A percentile compares a stretch with the other conserved stretches of the same genome.
These are phyloP conservation scores for Catagonus wagneri DNA, from an alignment of 2,113 vertebrate species.

Conservation along the genomic window DNA sequence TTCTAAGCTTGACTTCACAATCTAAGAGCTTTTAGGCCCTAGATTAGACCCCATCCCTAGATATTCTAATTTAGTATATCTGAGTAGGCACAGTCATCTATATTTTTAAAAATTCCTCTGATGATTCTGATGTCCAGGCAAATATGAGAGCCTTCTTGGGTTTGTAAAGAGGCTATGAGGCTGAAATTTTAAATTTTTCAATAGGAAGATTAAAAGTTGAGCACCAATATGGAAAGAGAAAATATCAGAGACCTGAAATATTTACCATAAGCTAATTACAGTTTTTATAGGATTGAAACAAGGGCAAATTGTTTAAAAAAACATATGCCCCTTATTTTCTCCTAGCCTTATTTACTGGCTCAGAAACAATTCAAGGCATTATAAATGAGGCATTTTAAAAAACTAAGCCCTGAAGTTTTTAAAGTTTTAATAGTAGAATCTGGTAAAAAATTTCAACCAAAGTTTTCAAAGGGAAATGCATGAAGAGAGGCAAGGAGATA, in stretches of 20 bases:
- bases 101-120: constrained; percentile 10
- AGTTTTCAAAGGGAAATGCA: background rate
- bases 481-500: background rate
- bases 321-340: constrained; percentile 19
- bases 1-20: constrained; percentile 38
- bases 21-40: background rate
- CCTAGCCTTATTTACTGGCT: background rate
- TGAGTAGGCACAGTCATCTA: background rate
- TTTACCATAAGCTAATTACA: constrained; percentile 9
- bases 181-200: constrained; percentile 20
- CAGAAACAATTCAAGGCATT: background rate
- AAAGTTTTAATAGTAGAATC: constrained; percentile 17
- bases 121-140: background rate
- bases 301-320: background rate
- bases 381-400: background rate
- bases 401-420: background rate
- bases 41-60: background rate
- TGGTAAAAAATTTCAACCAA: constrained; percentile 40
- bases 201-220: constrained; percentile 3
- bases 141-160: background rate
- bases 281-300: background rate
- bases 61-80: background rate
- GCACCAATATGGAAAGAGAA: background rate
- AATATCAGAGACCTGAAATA: constrained; percentile 24
- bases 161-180: background rate